Evolutionary conservation across 2,113 vertebrate genomes (phyloP).

Genomic region (Orientallactaga bullata): DNA sequence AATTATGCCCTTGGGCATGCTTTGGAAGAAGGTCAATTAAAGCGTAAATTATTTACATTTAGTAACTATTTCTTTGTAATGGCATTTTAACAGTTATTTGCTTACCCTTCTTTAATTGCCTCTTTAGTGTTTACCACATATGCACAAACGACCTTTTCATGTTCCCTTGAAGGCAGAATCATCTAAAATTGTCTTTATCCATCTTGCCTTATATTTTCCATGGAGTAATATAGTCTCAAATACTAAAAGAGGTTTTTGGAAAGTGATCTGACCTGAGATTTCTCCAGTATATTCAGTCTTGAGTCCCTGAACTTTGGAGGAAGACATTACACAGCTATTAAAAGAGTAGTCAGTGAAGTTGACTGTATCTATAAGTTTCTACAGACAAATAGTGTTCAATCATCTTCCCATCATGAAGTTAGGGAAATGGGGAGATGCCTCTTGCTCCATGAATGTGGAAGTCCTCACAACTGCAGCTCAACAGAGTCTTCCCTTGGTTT

Average conservation of each 20-base stretch:
- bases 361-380: neutral
- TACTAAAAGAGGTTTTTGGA: neutral
- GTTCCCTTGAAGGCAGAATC: neutral
- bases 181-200: neutral
- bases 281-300: neutral
- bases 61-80: neutral
- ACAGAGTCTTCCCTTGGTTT: neutral
- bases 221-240: neutral
- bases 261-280: neutral
- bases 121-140: neutral
- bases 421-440: neutral
- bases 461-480: rapidly evolving
- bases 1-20: neutral
- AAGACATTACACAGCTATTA: neutral
- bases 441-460: neutral
- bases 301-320: neutral
- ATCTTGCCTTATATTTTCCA: neutral
- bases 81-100: neutral
- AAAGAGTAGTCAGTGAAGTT: neutral
- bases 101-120: neutral
- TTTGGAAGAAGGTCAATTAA: slow-evolving; percentile 39
- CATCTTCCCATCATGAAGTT: neutral
- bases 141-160: neutral
- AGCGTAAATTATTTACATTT: slow-evolving; percentile 4
- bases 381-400: neutral